A percentile compares a stretch with the other conserved stretches of the same genome.
phyloP scores from a whole-genome alignment of 2,888 invertebrate genomes.

The Diloba caeruleocephala region DNA sequence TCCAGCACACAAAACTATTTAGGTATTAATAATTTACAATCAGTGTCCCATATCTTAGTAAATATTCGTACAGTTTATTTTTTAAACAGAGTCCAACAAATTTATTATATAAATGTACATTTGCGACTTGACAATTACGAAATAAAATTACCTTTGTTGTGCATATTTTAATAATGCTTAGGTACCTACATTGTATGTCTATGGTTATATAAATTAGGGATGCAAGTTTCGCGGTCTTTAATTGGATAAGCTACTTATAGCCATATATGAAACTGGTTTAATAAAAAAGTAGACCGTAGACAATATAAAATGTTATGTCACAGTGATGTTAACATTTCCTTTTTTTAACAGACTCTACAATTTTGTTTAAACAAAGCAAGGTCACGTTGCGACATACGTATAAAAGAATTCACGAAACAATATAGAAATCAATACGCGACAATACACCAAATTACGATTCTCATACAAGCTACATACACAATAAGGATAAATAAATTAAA shows the following conservation, averaged over 20 bases:
- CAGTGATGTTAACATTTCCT: constrained; percentile 7
- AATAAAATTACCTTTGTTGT: constrained; percentile 1
- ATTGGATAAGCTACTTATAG: constrained; percentile 7
- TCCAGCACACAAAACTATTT: constrained; percentile 63
- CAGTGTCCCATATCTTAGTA: constrained; percentile 21
- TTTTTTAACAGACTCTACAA: constrained; percentile 10
- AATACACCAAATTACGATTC: constrained; percentile 33
- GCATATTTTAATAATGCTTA: not conserved
- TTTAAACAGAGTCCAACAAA: constrained; percentile 25
- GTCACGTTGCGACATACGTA: constrained; percentile 27
- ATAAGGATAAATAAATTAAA: constrained; percentile 74
- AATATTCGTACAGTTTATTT: constrained; percentile 16
- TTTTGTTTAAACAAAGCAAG: constrained; percentile 30
- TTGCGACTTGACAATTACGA: constrained; percentile 12
- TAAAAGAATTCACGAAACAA: constrained; percentile 26
- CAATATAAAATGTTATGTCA: constrained; percentile 10
- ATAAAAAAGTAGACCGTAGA: constrained; percentile 8
- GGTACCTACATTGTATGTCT: not conserved
- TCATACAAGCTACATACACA: constrained; percentile 55
- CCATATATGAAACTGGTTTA: no score
- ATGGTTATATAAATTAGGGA: not conserved
- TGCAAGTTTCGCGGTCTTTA: constrained; percentile 3
- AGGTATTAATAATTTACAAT: constrained; percentile 52
- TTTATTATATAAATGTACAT: constrained; percentile 7
- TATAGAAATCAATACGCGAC: constrained; percentile 28